Base-by-base conservation (phyloP, 2,113 vertebrate genomes). In the Nicator chloris region DNA sequence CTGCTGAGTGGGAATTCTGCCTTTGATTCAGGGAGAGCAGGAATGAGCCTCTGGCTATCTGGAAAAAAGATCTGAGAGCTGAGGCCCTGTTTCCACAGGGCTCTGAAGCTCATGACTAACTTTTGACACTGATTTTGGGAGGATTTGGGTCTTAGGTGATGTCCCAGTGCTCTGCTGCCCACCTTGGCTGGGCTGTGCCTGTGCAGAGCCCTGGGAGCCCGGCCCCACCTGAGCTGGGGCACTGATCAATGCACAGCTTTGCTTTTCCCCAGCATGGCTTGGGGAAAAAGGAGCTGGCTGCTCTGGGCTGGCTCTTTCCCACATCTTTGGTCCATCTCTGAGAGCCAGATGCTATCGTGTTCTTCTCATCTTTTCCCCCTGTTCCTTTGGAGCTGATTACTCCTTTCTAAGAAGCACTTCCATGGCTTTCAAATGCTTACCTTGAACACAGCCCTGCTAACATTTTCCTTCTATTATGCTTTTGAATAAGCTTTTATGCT, bases 21-120 rank as follows among this genome's bases (percentile, higher is more conserved):
- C 82, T 15, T 8, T 33, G 84, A 51, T 64, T 93, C 85, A 78
- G 28, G 24, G 47, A 71, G 51, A 93, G 31, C 79, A 92, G 92
- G 76, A 93, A 61, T 92, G 88, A 92, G 88, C 86, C 90, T 71
- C 72, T 78, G 88, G 93, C 93, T 86, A 37, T 71, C 88, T 95
- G 93, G 84, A 8, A 39, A 6, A 63, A 17, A 86, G 69, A 81
- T 81, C 85, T 81, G 49, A 92, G 88, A 65, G 75, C 59, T 69
- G 53, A 76, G 59, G 75, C 40, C n/a, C 7, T 71, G 71, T 78
- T 94, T 90, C 51, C 80, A 75, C 80, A 39, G 27, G 76, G 50
- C 56, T 66, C 12, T 83, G 65, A 22, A 51, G 54, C 60, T 71
- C 76, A 2, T 93, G 80, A 53, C 60, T 96, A 23, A 78, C 64